Percentiles rank a stretch among this genome's conserved stretches.
Evolutionary conservation across 37 sponge, comb jelly and placozoan species (phyloP).

Genomic region (Halisarca cf. caerulea): DNA sequence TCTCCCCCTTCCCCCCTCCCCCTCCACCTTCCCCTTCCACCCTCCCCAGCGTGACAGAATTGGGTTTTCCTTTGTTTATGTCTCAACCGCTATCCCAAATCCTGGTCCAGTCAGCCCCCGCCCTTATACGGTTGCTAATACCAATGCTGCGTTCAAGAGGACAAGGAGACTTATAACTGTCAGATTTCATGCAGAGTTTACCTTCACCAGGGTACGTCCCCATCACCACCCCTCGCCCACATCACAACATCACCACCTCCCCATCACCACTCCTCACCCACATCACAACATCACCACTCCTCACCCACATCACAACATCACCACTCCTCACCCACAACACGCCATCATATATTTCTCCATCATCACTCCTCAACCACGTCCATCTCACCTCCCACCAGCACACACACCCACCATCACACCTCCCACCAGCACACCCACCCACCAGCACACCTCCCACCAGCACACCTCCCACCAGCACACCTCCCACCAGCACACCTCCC

Average conservation of each 20-base stretch:
- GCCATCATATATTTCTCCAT: too few relatives aligned
- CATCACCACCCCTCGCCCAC: neutral
- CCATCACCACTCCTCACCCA: neutral
- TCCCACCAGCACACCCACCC: conserved; percentile 4
- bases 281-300: neutral
- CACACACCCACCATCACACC: neutral
- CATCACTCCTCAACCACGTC: too few relatives aligned
- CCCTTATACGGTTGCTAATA: conserved; percentile 50
- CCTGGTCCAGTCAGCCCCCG: conserved; percentile 78
- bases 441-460: neutral
- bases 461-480: too few relatives aligned
- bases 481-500: too few relatives aligned
- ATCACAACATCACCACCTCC: neutral
- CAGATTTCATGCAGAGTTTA: neutral
- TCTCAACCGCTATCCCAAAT: conserved; percentile 61
- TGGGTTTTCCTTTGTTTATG: conserved; percentile 76
- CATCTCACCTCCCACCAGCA: too few relatives aligned
- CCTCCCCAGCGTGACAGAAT: conserved; percentile 62
- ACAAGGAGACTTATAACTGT: neutral
- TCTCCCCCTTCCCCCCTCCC: too few relatives aligned
- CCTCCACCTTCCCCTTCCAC: neutral
- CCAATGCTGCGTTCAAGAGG: conserved; percentile 24
- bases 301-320: neutral
- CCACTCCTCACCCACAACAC: neutral
- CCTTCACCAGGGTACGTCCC: neutral